A percentile compares a stretch with the other conserved stretches of the same genome.
Evolutionary conservation across 2,113 vertebrate species (phyloP).

Genomic region (Ia io): DNA sequence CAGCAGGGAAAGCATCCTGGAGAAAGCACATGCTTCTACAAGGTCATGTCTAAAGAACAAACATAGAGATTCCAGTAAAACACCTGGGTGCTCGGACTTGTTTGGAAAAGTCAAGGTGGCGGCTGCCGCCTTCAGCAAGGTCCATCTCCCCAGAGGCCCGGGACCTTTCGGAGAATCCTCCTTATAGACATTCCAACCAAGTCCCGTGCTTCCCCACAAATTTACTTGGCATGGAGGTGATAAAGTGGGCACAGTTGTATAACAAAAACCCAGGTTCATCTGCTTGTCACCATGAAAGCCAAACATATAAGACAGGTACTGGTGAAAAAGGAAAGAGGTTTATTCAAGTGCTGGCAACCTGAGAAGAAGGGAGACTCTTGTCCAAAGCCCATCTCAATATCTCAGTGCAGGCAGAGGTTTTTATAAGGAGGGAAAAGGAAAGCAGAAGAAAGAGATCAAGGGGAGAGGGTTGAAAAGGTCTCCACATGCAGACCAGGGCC

Average conservation of each 20-base stretch:
- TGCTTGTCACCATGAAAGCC: background rate
- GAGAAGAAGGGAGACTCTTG: background rate
- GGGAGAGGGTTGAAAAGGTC: background rate
- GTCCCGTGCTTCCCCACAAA: no score
- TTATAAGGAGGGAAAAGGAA: background rate
- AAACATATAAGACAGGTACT: background rate
- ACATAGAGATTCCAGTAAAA: no score
- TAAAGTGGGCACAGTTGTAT: accelerated
- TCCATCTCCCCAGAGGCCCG: no score
- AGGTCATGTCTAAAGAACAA: no score
- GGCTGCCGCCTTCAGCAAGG: no score
- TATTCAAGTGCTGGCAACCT: background rate
- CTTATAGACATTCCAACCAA: no score
- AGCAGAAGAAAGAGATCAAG: background rate
- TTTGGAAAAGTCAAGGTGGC: no score
- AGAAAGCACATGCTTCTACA: no score
- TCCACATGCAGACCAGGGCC: background rate
- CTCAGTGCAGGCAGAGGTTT: background rate
- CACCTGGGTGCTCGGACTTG: no score
- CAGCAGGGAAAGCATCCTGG: no score
- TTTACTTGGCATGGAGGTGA: no score
- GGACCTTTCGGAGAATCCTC: no score
- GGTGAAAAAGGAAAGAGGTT: background rate
- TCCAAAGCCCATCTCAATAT: background rate
- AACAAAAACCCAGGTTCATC: background rate